phyloP scores from a whole-genome alignment of 2,888 invertebrate genomes.

The Teinopalpus imperialis region DNA sequence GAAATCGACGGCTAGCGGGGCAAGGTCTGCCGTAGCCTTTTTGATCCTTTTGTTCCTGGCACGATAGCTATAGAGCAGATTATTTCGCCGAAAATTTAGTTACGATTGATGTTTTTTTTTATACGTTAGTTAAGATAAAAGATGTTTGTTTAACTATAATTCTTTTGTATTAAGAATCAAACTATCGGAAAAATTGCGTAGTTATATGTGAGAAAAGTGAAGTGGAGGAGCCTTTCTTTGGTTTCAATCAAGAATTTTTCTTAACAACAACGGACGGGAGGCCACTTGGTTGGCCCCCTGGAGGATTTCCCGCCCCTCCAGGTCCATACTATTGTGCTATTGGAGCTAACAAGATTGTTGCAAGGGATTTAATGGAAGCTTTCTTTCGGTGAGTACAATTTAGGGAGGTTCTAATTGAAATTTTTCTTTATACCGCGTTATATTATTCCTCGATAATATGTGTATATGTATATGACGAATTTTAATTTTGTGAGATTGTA shows the following conservation, averaged over 20 bases:
- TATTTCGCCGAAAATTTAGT: too few species aligned
- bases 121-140: too few species aligned
- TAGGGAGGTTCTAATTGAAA: too few species aligned
- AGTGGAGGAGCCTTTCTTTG: conserved; percentile 87
- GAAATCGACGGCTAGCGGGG: too few species aligned
- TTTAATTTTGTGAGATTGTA: too few species aligned
- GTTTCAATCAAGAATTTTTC: conserved; percentile 85
- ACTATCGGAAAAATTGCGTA: conserved; percentile 64
- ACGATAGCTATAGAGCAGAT: too few species aligned
- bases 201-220: conserved; percentile 79
- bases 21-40: too few species aligned
- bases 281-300: conserved; percentile 89
- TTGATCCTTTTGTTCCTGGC: too few species aligned
- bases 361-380: conserved; percentile 91
- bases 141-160: neutral
- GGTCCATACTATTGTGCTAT: conserved; percentile 94
- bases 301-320: conserved; percentile 85
- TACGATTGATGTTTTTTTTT: too few species aligned
- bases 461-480: too few species aligned
- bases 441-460: too few species aligned
- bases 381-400: conserved; percentile 82
- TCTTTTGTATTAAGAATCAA: conserved; percentile 44
- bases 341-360: conserved; percentile 89
- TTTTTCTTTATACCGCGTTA: too few species aligned
- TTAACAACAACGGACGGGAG: conserved; percentile 70